Conservation (phyloP, 2,797 vertebrate genomes). For the Megaceryle alcyon region DNA sequence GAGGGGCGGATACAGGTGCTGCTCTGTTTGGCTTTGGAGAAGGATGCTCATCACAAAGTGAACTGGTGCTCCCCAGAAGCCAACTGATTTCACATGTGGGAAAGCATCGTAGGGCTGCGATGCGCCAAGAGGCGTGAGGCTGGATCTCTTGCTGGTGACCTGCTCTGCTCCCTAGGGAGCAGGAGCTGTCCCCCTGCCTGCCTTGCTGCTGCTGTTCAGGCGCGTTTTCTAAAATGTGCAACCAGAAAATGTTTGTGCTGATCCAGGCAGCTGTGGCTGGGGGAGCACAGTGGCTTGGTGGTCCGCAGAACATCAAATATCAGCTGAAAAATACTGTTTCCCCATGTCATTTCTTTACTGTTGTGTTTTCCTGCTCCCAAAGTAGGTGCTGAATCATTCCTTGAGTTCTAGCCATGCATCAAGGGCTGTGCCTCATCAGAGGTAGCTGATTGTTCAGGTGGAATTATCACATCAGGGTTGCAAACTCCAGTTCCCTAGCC, state of each 20-base stretch:
- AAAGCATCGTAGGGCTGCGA: accelerated
- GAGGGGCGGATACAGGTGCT: background rate
- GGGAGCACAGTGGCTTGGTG: background rate
- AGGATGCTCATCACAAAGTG: background rate
- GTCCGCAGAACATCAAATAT: background rate
- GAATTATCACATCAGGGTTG: background rate
- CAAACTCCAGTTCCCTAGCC: background rate
- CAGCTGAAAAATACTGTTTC: background rate
- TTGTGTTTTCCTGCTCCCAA: background rate
- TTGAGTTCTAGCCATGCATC: background rate
- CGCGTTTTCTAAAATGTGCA: background rate
- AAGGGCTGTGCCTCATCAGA: background rate
- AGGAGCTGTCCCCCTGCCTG: background rate
- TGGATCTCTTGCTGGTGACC: accelerated
- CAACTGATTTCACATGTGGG: background rate
- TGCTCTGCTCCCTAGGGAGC: background rate
- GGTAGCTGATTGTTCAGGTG: background rate
- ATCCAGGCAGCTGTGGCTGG: background rate
- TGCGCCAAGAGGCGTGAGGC: background rate
- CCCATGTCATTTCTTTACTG: background rate
- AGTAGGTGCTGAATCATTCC: background rate
- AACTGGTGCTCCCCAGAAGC: background rate
- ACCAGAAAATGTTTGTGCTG: background rate
- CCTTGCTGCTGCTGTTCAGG: background rate
- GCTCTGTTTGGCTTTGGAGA: background rate